Evolutionary conservation across 2,113 vertebrate species (phyloP).

Genomic region (Ploceus nigricollis): DNA sequence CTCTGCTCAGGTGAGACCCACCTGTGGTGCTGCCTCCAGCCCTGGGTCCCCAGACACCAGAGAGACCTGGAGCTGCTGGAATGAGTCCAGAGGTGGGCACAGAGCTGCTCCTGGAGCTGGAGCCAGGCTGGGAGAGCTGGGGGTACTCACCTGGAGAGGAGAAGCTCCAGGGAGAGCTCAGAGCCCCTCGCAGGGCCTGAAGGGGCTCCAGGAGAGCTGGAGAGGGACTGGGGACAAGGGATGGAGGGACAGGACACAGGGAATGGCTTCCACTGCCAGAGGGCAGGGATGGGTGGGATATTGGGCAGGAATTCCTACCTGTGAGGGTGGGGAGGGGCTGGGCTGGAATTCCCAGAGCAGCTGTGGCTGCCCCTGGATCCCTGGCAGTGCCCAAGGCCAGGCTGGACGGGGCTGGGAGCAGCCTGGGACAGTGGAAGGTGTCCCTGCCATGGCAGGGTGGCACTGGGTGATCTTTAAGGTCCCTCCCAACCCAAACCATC

Average conservation of each 20-base stretch:
- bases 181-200: fast-evolving
- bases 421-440: not conserved
- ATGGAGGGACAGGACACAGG: not conserved
- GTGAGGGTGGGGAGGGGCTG: too few relatives aligned
- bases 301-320: not conserved
- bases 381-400: not conserved
- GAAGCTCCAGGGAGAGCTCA: not conserved
- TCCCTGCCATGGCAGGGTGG: not conserved
- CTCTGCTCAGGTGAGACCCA: not conserved
- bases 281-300: fast-evolving
- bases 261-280: not conserved
- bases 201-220: not conserved
- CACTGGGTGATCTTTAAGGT: fast-evolving
- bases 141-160: not conserved
- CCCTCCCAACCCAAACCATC: fast-evolving
- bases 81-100: fast-evolving
- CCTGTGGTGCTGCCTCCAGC: not conserved
- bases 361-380: not conserved
- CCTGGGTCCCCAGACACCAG: not conserved
- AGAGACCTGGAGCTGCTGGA: not conserved
- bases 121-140: not conserved
- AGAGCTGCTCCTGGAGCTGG: not conserved
- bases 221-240: not conserved
- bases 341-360: fast-evolving
- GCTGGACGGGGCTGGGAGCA: not conserved